phyloP scores from a whole-genome alignment of 2,113 vertebrate genomes.

The Chionis minor region DNA sequence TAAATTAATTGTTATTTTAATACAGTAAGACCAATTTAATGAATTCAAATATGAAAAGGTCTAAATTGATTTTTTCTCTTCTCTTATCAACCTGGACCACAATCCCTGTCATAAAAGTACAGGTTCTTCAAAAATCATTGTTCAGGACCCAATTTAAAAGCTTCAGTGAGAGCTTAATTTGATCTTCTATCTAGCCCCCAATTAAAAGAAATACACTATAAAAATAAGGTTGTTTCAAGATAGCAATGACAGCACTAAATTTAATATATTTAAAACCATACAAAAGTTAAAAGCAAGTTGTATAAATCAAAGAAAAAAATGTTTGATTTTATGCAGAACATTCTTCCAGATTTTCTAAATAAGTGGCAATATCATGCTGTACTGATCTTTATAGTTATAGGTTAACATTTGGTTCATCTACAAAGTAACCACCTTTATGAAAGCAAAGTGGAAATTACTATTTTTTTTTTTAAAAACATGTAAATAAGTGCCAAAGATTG shows the following conservation, averaged over 20 bases:
- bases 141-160: not conserved
- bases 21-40: constrained; percentile 26
- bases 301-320: not conserved
- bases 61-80: constrained; percentile 29
- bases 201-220: not conserved
- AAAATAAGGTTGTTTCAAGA: not conserved
- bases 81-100: constrained; percentile 14
- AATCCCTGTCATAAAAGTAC: not conserved
- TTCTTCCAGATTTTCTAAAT: not conserved
- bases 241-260: not conserved
- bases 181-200: not conserved
- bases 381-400: not conserved
- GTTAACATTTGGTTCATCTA: not conserved
- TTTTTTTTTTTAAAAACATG: not conserved
- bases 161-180: not conserved
- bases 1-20: constrained; percentile 62
- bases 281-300: not conserved
- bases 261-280: not conserved
- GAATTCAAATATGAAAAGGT: constrained; percentile 28
- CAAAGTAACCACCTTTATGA: not conserved
- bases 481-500: not conserved
- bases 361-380: not conserved
- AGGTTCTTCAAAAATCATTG: constrained; percentile 31
- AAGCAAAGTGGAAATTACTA: not conserved
- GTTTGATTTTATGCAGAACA: not conserved